Conservation (phyloP, 2,888 invertebrate species). For the Coleophora deauratella region DNA sequence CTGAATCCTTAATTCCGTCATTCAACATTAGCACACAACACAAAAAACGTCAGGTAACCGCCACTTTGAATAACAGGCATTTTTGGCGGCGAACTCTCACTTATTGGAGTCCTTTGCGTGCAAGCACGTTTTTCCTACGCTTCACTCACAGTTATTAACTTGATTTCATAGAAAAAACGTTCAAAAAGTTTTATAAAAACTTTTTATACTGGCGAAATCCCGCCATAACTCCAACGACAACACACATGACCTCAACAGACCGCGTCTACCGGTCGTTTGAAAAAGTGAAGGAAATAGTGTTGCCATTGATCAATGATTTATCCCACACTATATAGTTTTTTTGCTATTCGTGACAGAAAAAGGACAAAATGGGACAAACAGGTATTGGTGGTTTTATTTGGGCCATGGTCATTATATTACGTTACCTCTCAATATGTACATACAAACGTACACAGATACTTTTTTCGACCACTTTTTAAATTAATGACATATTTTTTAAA, state of each 20-base stretch:
- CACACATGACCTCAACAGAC: constrained; percentile 19
- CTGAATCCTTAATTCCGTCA: constrained; percentile 63
- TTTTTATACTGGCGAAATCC: constrained; percentile 59
- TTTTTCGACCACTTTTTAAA: too few species aligned
- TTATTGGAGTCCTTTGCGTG: constrained; percentile 26
- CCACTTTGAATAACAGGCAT: constrained; percentile 74
- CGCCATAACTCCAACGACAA: constrained; percentile 45
- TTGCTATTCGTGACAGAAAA: too few species aligned
- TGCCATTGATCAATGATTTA: constrained; percentile 26
- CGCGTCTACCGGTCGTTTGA: constrained; percentile 52
- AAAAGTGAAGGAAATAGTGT: constrained; percentile 27
- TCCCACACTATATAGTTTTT: not conserved
- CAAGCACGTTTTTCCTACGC: constrained; percentile 27
- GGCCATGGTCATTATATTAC: too few species aligned
- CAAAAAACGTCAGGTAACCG: constrained; percentile 74
- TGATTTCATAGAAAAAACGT: constrained; percentile 35
- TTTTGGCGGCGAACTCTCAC: constrained; percentile 64
- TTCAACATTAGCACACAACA: constrained; percentile 66
- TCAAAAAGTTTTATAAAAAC: constrained; percentile 55
- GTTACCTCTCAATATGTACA: too few species aligned
- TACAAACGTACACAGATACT: too few species aligned
- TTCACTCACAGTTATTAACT: constrained; percentile 21
- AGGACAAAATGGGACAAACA: too few species aligned
- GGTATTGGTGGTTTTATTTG: too few species aligned
- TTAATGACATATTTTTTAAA: not conserved